phyloP scores from a whole-genome alignment of 2,888 invertebrate species.

The Lacanobia wlatinum region DNA sequence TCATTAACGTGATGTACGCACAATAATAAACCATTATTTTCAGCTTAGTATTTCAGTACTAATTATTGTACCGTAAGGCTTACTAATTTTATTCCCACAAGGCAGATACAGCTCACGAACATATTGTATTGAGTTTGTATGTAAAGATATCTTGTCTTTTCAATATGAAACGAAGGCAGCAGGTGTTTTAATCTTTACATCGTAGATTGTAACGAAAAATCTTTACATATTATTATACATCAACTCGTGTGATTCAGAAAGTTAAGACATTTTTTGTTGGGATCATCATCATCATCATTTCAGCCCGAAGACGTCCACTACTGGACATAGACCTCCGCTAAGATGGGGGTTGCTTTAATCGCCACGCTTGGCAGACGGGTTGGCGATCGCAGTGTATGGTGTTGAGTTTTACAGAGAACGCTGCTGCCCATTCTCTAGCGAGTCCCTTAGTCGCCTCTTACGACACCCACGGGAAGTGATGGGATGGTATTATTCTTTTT shows the following conservation, averaged over 20 bases:
- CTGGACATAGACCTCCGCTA: too few relatives aligned
- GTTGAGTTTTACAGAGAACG: too few relatives aligned
- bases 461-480: too few relatives aligned
- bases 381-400: too few relatives aligned
- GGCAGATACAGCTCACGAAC: slow-evolving; percentile 25
- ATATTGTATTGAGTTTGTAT: neutral
- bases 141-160: neutral
- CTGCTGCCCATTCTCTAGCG: too few relatives aligned
- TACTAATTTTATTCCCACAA: slow-evolving; percentile 32
- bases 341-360: too few relatives aligned
- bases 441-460: too few relatives aligned
- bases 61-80: slow-evolving; percentile 36
- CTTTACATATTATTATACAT: neutral
- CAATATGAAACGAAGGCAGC: neutral
- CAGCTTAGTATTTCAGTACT: slow-evolving; percentile 35
- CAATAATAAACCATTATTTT: slow-evolving; percentile 48
- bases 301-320: too few relatives aligned
- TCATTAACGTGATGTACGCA: slow-evolving; percentile 51
- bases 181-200: neutral
- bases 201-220: neutral
- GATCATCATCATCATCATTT: too few relatives aligned
- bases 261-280: too few relatives aligned
- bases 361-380: too few relatives aligned
- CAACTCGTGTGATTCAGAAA: neutral
- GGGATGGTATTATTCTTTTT: too few relatives aligned